Percentiles rank a stretch among this genome's conserved stretches.
These are phyloP conservation scores for Hylomyscus alleni DNA, from an alignment of 2,797 vertebrate species.

Conservation along the genomic window DNA sequence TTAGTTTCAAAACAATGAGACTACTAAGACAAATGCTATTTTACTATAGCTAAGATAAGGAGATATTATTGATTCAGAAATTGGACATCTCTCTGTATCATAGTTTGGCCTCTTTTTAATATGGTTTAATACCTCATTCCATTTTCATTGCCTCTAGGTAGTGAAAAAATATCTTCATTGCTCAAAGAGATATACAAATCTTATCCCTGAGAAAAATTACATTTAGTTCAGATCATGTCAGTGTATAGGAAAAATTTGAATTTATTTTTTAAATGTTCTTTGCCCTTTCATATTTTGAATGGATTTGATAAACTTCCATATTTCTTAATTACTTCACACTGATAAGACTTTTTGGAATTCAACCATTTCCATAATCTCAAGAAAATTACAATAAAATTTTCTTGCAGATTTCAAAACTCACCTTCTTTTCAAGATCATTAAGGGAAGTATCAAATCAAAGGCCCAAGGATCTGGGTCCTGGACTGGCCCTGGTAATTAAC, in stretches of 20 bases:
- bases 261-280: constrained; percentile 79
- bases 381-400: constrained; percentile 71
- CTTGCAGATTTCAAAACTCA: constrained; percentile 70
- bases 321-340: constrained; percentile 75
- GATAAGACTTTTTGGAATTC: constrained; percentile 69
- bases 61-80: constrained; percentile 77
- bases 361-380: constrained; percentile 70
- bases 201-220: constrained; percentile 78
- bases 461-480: constrained; percentile 64
- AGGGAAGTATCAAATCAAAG: constrained; percentile 61
- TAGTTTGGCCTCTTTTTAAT: constrained; percentile 75
- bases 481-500: constrained; percentile 76
- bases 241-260: constrained; percentile 69
- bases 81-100: constrained; percentile 64
- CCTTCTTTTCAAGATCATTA: constrained; percentile 73
- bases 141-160: constrained; percentile 72
- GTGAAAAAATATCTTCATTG: constrained; percentile 76
- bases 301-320: constrained; percentile 68
- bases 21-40: constrained; percentile 53
- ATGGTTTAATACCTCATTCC: constrained; percentile 76
- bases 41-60: constrained; percentile 65
- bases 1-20: constrained; percentile 46
- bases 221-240: constrained; percentile 74
- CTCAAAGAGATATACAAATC: constrained; percentile 74
- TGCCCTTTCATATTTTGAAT: constrained; percentile 77